Evolutionary conservation across 1,140 invertebrate genomes (phyloP).

Genomic region (Lutraria rhynchaena): DNA sequence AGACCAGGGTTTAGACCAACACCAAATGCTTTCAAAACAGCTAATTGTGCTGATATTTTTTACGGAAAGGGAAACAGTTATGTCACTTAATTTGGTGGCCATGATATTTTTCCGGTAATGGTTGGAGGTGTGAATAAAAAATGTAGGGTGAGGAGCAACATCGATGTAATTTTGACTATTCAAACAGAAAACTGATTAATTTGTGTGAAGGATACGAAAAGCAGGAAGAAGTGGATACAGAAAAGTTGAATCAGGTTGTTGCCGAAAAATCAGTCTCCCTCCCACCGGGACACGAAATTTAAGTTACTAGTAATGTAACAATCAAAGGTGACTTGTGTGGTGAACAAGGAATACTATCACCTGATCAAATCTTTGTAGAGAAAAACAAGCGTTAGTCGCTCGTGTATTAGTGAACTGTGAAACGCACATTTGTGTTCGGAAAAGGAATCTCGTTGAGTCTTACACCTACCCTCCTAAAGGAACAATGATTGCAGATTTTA

Average conservation of each 20-base stretch:
- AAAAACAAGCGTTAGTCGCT: not conserved
- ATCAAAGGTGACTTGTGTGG: not conserved
- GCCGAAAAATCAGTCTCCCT: conserved; percentile 24
- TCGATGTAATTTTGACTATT: conserved; percentile 50
- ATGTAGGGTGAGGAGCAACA: conserved; percentile 26
- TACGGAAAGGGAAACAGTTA: conserved; percentile 13
- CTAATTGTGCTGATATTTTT: conserved; percentile 22
- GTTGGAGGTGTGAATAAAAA: conserved; percentile 57
- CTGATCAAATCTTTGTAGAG: conserved; percentile 9
- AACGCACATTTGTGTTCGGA: not conserved
- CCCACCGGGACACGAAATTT: not conserved
- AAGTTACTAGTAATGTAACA: not conserved
- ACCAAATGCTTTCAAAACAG: conserved; percentile 28
- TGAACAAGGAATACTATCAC: not conserved
- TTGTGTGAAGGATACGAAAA: not conserved
- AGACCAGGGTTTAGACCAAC: conserved; percentile 48
- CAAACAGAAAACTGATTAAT: not conserved
- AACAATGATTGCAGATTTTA: not conserved
- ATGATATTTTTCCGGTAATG: conserved; percentile 51
- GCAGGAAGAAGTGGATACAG: not conserved
- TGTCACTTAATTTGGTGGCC: conserved; percentile 39
- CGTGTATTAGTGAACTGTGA: not conserved
- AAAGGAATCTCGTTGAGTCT: not conserved
- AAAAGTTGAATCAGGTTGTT: conserved; percentile 12
- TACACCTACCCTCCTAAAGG: no score